These are phyloP conservation scores for Bubo bubo DNA, from an alignment of 2,113 vertebrate species.

Conservation along the genomic window DNA sequence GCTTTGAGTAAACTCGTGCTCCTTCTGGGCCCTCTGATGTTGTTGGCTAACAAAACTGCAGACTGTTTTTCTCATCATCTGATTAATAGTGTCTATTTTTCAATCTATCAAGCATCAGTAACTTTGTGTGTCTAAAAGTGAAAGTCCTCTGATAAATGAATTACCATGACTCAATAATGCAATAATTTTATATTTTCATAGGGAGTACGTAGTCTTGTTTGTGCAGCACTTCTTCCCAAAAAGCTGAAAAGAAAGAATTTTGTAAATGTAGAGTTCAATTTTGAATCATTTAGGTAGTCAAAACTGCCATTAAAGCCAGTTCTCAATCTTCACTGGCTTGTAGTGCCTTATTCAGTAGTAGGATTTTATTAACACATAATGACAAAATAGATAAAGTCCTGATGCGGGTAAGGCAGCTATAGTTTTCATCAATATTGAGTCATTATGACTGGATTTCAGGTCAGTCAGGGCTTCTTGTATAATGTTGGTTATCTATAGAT, in stretches of 20 bases:
- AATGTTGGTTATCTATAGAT: not conserved
- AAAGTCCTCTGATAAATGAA: not conserved
- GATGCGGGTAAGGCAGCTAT: not conserved
- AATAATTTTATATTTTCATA: not conserved
- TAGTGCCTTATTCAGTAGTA: not conserved
- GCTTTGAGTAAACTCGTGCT: not conserved
- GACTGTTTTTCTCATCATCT: not conserved
- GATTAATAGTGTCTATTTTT: not conserved
- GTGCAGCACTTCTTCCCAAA: not conserved
- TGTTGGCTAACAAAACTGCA: not conserved
- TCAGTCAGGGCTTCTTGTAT: not conserved
- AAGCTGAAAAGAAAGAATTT: not conserved
- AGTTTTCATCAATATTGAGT: not conserved
- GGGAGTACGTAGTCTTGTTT: not conserved
- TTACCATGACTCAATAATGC: not conserved
- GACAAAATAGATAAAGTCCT: not conserved
- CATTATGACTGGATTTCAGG: not conserved
- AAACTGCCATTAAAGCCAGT: not conserved
- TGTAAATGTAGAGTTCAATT: not conserved
- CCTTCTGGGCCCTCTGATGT: not conserved
- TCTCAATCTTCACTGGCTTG: not conserved
- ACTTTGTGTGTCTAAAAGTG: not conserved
- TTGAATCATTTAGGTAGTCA: not conserved
- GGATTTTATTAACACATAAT: not conserved
- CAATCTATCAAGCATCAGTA: not conserved